A percentile compares a stretch with the other conserved stretches of the same genome.
These are phyloP conservation scores for Lysandra coridon DNA, from an alignment of 2,888 invertebrate genomes.

Conservation along the genomic window DNA sequence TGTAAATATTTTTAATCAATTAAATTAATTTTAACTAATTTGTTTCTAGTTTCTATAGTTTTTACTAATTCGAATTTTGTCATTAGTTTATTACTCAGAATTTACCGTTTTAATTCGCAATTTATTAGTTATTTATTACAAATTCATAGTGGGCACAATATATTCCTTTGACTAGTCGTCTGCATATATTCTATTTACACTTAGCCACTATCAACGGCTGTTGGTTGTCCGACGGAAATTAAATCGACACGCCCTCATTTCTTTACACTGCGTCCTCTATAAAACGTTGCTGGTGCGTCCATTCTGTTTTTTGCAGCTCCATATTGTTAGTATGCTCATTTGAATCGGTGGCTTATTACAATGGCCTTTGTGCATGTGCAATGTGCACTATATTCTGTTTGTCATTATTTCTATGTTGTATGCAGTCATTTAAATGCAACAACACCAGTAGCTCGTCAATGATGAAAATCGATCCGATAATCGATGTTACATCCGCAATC, in stretches of 20 bases:
- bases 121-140: too few species aligned
- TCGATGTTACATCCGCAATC: conserved; percentile 11
- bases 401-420: conserved; percentile 11
- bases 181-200: conserved; percentile 29
- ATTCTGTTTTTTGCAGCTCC: conserved; percentile 37
- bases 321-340: conserved; percentile 31
- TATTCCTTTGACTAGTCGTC: conserved; percentile 6
- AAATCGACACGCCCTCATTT: conserved; percentile 58
- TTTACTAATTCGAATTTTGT: too few species aligned
- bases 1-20: not conserved
- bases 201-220: conserved; percentile 41
- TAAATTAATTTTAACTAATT: too few species aligned
- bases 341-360: conserved; percentile 34
- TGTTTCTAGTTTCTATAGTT: too few species aligned
- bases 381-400: not conserved
- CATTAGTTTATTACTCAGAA: too few species aligned
- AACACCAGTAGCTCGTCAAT: not conserved
- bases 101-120: too few species aligned
- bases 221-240: conserved; percentile 56
- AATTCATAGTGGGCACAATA: not conserved
- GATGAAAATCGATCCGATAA: not conserved
- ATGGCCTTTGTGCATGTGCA: conserved; percentile 23
- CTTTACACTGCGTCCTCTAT: conserved; percentile 43
- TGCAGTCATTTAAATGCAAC: not conserved
- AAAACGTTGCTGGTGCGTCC: conserved; percentile 37